Evolutionary conservation across 1,140 invertebrate genomes (phyloP).

Genomic region (Maconellicoccus hirsutus): DNA sequence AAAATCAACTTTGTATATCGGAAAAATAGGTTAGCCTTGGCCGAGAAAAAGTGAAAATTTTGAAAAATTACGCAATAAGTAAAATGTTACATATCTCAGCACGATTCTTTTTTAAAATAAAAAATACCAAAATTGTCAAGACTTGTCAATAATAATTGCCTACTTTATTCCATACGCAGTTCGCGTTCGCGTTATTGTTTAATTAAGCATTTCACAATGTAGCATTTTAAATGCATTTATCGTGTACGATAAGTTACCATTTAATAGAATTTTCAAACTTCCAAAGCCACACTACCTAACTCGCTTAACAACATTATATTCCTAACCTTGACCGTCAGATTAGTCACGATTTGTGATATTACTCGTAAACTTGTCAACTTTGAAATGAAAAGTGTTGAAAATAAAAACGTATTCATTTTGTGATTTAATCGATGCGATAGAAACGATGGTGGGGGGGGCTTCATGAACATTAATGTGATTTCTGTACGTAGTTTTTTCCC

Average conservation of each 20-base stretch:
- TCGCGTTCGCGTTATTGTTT: background rate
- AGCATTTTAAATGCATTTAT: background rate
- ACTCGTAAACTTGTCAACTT: slow-evolving; percentile 9
- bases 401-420: background rate
- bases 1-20: background rate
- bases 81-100: background rate
- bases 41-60: background rate
- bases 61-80: background rate
- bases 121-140: no score
- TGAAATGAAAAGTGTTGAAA: background rate
- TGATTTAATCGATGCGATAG: background rate
- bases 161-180: background rate
- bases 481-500: no score
- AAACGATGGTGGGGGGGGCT: no score
- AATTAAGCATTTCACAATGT: background rate
- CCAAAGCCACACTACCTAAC: background rate
- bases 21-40: background rate
- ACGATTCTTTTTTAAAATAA: background rate
- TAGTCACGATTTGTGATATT: background rate
- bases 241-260: background rate
- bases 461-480: no score
- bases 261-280: background rate
- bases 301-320: background rate
- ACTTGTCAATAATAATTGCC: no score
- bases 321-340: background rate